phyloP scores from a whole-genome alignment of 2,113 vertebrate genomes.

The Choloepus hoffmanni region DNA sequence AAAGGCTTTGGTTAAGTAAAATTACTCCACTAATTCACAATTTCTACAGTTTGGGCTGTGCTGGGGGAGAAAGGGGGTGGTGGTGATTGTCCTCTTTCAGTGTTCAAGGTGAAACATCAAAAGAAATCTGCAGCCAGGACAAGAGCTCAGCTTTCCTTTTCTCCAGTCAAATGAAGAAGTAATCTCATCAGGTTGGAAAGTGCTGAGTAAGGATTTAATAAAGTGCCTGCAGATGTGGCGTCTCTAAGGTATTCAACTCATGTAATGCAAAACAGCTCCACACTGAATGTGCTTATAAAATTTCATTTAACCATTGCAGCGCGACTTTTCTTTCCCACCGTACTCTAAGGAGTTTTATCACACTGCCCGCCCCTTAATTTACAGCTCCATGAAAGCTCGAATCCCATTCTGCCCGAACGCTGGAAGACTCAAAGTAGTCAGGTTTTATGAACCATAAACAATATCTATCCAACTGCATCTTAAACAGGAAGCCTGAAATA shows the following conservation, averaged over 20 bases:
- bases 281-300: slow-evolving; percentile 89
- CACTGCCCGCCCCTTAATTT: slow-evolving; percentile 83
- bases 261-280: slow-evolving; percentile 96
- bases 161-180: slow-evolving; percentile 95
- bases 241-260: slow-evolving; percentile 96
- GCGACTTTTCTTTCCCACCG: slow-evolving; percentile 73
- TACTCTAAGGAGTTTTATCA: slow-evolving; percentile 88
- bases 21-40: slow-evolving; percentile 58
- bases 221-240: slow-evolving; percentile 96
- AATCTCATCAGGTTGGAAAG: slow-evolving; percentile 95
- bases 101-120: slow-evolving; percentile 91
- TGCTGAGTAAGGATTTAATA: slow-evolving; percentile 96
- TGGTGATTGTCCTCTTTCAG: slow-evolving; percentile 81
- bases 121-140: slow-evolving; percentile 89
- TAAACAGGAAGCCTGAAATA: slow-evolving; percentile 85
- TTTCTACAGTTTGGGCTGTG: slow-evolving; percentile 60
- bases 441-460: slow-evolving; percentile 90
- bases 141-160: slow-evolving; percentile 90
- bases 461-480: slow-evolving; percentile 85
- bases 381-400: slow-evolving; percentile 88
- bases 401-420: slow-evolving; percentile 80
- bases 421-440: slow-evolving; percentile 86
- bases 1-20: slow-evolving; percentile 72
- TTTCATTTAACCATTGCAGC: slow-evolving; percentile 91
- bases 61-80: not conserved